Conservation (phyloP, 2,888 invertebrate genomes). For the Troglohyphantes excavatus region DNA sequence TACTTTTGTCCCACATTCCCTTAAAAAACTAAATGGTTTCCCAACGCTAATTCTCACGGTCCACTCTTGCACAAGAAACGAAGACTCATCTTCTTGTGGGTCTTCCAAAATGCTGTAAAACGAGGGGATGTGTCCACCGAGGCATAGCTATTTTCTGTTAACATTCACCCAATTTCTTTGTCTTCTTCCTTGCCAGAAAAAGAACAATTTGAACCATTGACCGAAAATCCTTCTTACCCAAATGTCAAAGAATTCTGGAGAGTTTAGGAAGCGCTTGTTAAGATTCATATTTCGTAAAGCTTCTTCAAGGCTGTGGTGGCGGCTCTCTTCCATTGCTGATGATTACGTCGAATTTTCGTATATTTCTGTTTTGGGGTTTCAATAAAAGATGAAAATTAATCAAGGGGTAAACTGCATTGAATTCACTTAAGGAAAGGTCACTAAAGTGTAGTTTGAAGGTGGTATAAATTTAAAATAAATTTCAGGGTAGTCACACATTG, state of each 20-base stretch:
- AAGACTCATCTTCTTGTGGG: background rate
- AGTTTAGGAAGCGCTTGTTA: background rate
- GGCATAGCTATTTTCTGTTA: constrained; percentile 18
- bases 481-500: no score
- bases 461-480: no score
- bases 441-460: no score
- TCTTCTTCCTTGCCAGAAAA: background rate
- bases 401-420: no score
- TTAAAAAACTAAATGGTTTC: background rate
- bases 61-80: background rate
- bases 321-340: no score
- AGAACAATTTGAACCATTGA: constrained; percentile 16
- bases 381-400: no score
- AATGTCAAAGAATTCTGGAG: constrained; percentile 13
- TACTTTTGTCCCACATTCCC: background rate
- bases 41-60: background rate
- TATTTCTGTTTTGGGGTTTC: no score
- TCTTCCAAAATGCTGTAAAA: background rate
- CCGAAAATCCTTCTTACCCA: constrained; percentile 32
- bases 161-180: constrained; percentile 51
- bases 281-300: background rate
- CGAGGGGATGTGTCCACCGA: constrained; percentile 14
- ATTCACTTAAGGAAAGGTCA: no score
- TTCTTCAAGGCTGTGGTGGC: background rate
- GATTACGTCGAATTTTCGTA: no score